Percentiles rank a stretch among this genome's conserved stretches.
phyloP scores from a whole-genome alignment of 2,797 vertebrate species.

The Prunella strophiata region DNA sequence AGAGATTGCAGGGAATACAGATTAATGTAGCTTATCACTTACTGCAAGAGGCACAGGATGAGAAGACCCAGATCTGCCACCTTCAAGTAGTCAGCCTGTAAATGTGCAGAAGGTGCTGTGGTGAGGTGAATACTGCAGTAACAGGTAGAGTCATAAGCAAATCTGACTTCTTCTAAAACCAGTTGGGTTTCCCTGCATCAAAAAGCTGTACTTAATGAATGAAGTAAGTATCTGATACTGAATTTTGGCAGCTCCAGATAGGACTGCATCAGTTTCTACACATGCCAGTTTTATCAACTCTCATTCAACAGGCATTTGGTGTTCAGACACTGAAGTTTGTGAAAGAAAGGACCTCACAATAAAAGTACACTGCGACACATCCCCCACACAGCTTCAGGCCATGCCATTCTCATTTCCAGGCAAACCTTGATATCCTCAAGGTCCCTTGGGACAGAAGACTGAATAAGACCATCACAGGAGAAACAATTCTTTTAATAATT shows the following conservation, averaged over 20 bases:
- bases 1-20: neutral
- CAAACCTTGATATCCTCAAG: neutral
- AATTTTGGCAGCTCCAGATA: neutral
- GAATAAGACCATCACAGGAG: neutral
- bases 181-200: neutral
- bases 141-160: conserved; percentile 4
- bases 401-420: neutral
- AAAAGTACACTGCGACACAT: neutral
- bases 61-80: neutral
- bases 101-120: neutral
- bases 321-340: neutral
- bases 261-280: neutral
- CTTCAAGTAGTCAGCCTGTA: neutral
- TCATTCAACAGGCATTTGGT: neutral
- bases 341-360: neutral
- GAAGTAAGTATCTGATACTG: neutral
- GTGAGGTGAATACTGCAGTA: neutral
- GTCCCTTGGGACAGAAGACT: neutral
- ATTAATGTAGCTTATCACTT: neutral
- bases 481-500: neutral
- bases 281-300: neutral
- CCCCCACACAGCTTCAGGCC: fast-evolving
- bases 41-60: neutral
- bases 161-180: conserved; percentile 23
- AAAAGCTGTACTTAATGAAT: neutral